phyloP scores from a whole-genome alignment of 23 tunicate genomes.

The Trididemnum miniatum region DNA sequence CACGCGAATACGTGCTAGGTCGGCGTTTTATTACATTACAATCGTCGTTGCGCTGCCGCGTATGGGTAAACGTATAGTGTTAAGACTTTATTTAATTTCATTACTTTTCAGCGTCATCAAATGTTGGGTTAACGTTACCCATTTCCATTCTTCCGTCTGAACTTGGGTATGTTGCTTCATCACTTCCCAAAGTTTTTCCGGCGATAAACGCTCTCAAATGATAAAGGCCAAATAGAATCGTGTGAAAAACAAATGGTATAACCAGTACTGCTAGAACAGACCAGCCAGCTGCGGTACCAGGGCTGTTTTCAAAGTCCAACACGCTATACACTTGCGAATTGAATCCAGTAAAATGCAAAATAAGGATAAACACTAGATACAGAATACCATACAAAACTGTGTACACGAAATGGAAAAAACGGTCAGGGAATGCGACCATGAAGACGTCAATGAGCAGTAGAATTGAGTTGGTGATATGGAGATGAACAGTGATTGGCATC shows the following conservation, averaged over 20 bases:
- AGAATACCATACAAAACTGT: slow-evolving; percentile 35
- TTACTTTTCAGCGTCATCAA: slow-evolving; percentile 6
- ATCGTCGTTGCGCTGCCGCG: no score
- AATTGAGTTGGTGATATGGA: slow-evolving; percentile 55
- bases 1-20: no score
- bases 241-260: slow-evolving; percentile 32
- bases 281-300: slow-evolving; percentile 44
- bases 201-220: slow-evolving; percentile 44
- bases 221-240: slow-evolving; percentile 44
- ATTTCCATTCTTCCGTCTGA: neutral
- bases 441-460: slow-evolving; percentile 38
- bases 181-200: slow-evolving; percentile 12
- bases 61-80: no score
- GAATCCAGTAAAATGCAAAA: slow-evolving; percentile 42
- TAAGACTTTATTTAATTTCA: no score
- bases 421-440: slow-evolving; percentile 51
- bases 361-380: slow-evolving; percentile 35
- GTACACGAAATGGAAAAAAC: slow-evolving; percentile 50
- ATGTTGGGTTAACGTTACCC: slow-evolving; percentile 39
- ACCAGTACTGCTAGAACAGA: slow-evolving; percentile 26
- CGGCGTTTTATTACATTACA: no score
- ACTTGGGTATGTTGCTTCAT: neutral
- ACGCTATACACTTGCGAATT: slow-evolving; percentile 35
- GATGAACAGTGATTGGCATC: slow-evolving; percentile 41
- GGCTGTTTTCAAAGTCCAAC: slow-evolving; percentile 36